Evolutionary conservation across 2,888 invertebrate species (phyloP).

Genomic region (Hartigia nigra): DNA sequence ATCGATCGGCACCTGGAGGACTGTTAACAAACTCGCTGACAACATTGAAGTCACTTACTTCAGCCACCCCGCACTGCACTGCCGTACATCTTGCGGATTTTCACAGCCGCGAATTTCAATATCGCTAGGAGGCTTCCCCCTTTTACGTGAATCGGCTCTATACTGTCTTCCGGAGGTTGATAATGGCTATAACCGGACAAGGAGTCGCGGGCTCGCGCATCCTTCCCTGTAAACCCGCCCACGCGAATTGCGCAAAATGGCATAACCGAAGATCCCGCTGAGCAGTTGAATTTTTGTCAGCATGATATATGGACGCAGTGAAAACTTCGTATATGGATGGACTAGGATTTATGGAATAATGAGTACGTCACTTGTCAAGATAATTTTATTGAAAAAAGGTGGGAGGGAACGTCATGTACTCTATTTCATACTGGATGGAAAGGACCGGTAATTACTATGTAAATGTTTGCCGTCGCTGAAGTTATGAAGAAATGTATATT

Average conservation of each 20-base stretch:
- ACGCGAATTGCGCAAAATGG: constrained; percentile 12
- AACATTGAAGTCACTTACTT: constrained; percentile 1
- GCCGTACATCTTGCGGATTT: background rate
- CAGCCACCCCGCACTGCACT: background rate
- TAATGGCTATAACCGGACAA: background rate
- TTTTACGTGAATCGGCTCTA: background rate
- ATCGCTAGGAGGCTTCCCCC: background rate
- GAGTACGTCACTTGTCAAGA: background rate
- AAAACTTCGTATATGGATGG: background rate
- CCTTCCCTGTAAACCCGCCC: constrained; percentile 8
- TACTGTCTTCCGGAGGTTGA: constrained; percentile 3
- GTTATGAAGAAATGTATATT: constrained; percentile 36
- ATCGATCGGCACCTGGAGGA: constrained; percentile 1
- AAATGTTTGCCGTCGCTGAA: background rate
- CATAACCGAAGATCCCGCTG: background rate
- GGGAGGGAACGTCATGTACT: no score
- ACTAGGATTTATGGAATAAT: background rate
- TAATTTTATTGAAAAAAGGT: background rate
- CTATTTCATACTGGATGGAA: background rate
- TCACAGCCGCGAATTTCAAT: background rate
- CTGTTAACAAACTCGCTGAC: background rate
- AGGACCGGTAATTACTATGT: background rate
- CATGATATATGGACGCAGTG: background rate
- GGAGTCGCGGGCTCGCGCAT: constrained; percentile 18
- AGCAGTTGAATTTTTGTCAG: background rate